phyloP scores from a whole-genome alignment of 2,113 vertebrate genomes.

The Rhea americana region DNA sequence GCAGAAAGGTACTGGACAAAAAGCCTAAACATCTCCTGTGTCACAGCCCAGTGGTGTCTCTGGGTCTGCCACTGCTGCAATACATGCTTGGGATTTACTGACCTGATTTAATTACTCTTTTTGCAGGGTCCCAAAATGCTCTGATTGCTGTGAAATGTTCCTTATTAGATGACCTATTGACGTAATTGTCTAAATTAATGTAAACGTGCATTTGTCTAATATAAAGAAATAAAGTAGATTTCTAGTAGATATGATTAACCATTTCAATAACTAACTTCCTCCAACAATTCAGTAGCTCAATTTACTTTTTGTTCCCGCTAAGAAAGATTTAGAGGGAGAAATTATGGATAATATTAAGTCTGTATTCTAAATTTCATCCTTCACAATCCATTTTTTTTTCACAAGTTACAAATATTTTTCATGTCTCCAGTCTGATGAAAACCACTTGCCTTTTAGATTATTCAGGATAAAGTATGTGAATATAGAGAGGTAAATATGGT shows the following conservation, averaged over 20 bases:
- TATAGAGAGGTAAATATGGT: fast-evolving
- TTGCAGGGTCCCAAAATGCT: neutral
- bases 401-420: neutral
- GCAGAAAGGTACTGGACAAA: neutral
- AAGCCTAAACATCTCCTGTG: neutral
- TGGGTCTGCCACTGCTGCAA: neutral
- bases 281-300: neutral
- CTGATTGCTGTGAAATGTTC: neutral
- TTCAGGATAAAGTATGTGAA: neutral
- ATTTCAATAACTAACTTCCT: neutral
- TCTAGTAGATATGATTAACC: neutral
- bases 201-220: neutral
- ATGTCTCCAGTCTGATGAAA: neutral
- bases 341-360: neutral
- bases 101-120: neutral
- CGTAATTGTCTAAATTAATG: neutral
- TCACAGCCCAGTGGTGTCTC: neutral
- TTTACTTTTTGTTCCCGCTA: neutral
- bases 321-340: neutral
- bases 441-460: neutral
- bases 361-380: neutral
- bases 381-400: neutral
- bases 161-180: neutral
- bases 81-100: neutral
- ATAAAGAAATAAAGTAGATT: neutral